Percentiles rank a stretch among this genome's conserved stretches.
Conservation (phyloP, 2,888 invertebrate genomes). For the Aelia acuminata region DNA sequence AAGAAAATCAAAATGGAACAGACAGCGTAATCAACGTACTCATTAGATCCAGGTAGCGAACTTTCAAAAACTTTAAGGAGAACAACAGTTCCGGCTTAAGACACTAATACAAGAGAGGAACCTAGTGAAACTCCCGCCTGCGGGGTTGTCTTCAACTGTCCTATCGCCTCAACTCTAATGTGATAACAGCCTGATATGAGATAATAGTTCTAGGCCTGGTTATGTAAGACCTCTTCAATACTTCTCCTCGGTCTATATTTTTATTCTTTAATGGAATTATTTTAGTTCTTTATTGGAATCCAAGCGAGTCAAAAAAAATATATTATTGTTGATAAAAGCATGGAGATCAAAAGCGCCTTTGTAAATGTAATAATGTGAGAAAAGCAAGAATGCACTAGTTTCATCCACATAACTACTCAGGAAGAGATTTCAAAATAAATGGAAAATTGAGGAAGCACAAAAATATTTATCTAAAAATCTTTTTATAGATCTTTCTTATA, state of each 20-base stretch:
- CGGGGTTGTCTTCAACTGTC: background rate
- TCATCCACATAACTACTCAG: too few species aligned
- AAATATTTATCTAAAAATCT: too few species aligned
- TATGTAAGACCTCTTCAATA: background rate
- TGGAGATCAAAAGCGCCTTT: too few species aligned
- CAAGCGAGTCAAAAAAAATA: too few species aligned
- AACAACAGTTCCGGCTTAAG: background rate
- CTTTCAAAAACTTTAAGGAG: background rate
- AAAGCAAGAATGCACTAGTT: too few species aligned
- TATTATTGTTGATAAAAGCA: too few species aligned
- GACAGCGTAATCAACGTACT: background rate
- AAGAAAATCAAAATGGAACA: background rate
- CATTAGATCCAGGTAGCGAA: background rate
- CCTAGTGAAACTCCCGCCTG: background rate
- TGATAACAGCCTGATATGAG: conserved; percentile 40
- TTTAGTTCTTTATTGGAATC: background rate
- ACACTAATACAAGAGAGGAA: background rate
- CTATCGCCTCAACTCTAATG: conserved; percentile 15
- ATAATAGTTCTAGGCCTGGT: conserved; percentile 23
- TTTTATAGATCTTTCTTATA: too few species aligned
- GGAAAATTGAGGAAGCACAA: too few species aligned
- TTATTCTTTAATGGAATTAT: background rate
- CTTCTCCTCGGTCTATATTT: background rate
- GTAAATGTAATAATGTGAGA: too few species aligned
- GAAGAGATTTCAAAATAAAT: too few species aligned